phyloP scores from a whole-genome alignment of 2,113 vertebrate genomes.

The Dicentrarchus labrax region DNA sequence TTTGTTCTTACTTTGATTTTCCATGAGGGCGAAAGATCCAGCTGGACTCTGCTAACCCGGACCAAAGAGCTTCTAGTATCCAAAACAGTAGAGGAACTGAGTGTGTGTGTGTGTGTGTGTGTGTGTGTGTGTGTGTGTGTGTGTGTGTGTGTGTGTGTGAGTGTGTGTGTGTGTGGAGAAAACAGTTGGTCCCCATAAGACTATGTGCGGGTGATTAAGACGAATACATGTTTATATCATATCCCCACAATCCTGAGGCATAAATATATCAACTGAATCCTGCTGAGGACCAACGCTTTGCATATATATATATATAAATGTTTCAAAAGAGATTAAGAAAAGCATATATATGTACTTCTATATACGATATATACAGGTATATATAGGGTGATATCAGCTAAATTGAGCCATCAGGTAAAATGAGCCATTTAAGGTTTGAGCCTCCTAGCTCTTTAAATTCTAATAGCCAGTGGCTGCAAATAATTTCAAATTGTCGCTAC shows the following conservation, averaged over 20 bases:
- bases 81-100: neutral
- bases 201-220: conserved; percentile 1
- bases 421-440: too few relatives aligned
- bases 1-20: conserved; percentile 27
- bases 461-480: too few relatives aligned
- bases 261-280: conserved; percentile 1
- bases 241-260: neutral
- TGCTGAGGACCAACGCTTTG: neutral
- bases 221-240: conserved; percentile 16
- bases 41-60: conserved; percentile 5
- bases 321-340: conserved; percentile 2
- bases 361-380: too few relatives aligned
- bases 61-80: neutral
- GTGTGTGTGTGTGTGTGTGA: neutral
- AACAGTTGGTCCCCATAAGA: neutral
- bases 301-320: neutral
- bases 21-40: conserved; percentile 34
- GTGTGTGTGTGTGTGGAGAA: neutral
- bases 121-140: too few relatives aligned
- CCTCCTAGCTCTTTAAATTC: too few relatives aligned
- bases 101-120: neutral
- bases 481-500: too few relatives aligned
- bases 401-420: too few relatives aligned
- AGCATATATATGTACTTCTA: too few relatives aligned
- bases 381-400: neutral